phyloP scores from a whole-genome alignment of 2,888 invertebrate species.

The Flexamia atlantica region DNA sequence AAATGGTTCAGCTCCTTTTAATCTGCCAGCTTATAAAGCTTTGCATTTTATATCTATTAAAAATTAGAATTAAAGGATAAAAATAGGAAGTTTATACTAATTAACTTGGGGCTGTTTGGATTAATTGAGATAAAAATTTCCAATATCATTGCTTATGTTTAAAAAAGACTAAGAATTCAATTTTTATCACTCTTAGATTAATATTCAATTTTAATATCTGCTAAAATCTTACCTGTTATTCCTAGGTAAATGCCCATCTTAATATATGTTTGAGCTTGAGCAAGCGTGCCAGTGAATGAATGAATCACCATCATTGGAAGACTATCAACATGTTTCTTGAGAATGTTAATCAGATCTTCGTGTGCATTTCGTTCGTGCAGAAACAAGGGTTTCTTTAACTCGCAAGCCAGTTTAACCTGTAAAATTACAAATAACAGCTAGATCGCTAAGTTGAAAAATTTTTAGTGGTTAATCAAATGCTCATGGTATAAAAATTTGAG shows the following conservation, averaged over 20 bases:
- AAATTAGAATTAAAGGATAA: no score
- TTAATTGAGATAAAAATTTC: no score
- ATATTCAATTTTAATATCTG: no score
- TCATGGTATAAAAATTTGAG: no score
- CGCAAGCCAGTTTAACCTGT: conserved; percentile 90
- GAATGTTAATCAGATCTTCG: conserved; percentile 88
- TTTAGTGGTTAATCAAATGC: neutral
- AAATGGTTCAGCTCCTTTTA: no score
- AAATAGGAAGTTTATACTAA: no score
- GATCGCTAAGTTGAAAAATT: neutral
- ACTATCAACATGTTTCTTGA: conserved; percentile 77
- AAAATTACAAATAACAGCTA: conserved; percentile 68
- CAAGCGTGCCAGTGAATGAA: conserved; percentile 93
- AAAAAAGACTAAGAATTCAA: no score
- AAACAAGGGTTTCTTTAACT: conserved; percentile 91
- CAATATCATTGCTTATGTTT: no score
- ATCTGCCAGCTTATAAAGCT: no score
- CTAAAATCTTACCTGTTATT: conserved; percentile 68
- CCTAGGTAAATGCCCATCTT: conserved; percentile 78
- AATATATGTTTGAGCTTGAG: conserved; percentile 90
- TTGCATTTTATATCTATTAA: no score
- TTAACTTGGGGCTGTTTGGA: no score
- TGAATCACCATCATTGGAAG: conserved; percentile 93
- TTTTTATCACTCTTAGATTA: no score
- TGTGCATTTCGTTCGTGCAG: conserved; percentile 96